Evolutionary conservation across 2,888 invertebrate genomes (phyloP).

Genomic region (Tipula confusa): DNA sequence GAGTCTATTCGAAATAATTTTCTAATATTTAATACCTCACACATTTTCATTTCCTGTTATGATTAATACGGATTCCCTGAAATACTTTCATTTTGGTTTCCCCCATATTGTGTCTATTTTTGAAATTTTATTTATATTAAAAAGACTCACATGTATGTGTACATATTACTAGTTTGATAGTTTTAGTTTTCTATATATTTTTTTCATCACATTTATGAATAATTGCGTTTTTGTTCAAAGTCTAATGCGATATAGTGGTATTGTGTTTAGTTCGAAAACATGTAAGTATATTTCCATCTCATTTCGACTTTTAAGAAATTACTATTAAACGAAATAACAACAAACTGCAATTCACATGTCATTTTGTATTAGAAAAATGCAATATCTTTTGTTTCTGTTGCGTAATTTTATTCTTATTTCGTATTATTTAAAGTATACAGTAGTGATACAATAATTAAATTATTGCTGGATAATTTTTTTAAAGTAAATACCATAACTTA

Average conservation of each 20-base stretch:
- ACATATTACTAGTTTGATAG: background rate
- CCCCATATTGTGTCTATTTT: background rate
- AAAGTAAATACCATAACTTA: too few relatives aligned
- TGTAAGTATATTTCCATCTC: background rate
- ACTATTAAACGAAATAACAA: background rate
- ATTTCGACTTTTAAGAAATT: background rate
- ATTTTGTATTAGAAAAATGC: constrained; percentile 3
- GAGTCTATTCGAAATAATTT: background rate
- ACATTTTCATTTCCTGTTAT: background rate
- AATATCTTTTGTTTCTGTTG: background rate
- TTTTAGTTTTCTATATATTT: background rate
- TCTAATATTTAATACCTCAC: background rate
- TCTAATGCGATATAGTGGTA: background rate
- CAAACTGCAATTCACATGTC: constrained; percentile 13
- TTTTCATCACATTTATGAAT: constrained; percentile 20
- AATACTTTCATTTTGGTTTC: background rate
- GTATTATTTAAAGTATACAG: background rate
- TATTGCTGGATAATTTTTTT: too few relatives aligned
- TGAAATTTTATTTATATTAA: background rate
- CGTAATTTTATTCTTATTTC: background rate
- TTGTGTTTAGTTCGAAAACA: background rate
- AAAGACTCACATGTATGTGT: background rate
- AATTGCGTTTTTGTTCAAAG: constrained; percentile 25
- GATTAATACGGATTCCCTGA: constrained; percentile 25
- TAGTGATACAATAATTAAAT: background rate